Conservation (phyloP, 2,113 vertebrate species). For the Cavia porcellus region DNA sequence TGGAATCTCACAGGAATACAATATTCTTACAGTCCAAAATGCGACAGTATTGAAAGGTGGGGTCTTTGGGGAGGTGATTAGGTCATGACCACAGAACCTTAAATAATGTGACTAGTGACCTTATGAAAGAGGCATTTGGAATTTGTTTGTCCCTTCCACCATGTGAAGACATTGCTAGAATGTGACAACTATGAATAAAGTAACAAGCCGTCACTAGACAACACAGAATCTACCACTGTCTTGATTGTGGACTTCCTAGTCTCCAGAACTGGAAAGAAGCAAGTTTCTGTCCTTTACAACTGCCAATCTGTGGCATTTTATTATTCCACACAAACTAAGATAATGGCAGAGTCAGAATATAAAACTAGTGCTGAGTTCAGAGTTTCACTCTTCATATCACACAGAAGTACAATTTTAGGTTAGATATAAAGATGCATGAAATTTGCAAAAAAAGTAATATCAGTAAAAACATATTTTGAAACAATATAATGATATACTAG, state of each 20-base stretch:
- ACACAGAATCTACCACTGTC: not conserved
- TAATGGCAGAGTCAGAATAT: not conserved
- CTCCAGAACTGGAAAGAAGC: not conserved
- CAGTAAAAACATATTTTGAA: slow-evolving; percentile 44
- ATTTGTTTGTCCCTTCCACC: not conserved
- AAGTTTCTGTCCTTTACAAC: not conserved
- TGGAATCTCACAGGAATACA: not conserved
- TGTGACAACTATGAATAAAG: not conserved
- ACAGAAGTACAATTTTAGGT: not conserved
- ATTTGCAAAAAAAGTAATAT: slow-evolving; percentile 34
- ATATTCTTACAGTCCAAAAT: not conserved
- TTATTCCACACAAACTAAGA: not conserved
- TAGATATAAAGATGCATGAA: not conserved
- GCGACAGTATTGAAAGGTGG: not conserved
- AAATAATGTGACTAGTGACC: not conserved
- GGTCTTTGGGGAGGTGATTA: not conserved
- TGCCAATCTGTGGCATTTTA: not conserved
- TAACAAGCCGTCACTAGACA: not conserved
- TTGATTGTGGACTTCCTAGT: too few relatives aligned
- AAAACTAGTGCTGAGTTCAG: slow-evolving; percentile 19
- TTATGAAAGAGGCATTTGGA: not conserved
- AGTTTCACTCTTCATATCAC: not conserved
- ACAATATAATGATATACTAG: not conserved
- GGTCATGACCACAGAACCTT: not conserved
- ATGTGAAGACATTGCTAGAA: not conserved